A percentile compares a stretch with the other conserved stretches of the same genome.
phyloP scores from a whole-genome alignment of 1,140 invertebrate genomes.

The Pygmarrhopalites habei region DNA sequence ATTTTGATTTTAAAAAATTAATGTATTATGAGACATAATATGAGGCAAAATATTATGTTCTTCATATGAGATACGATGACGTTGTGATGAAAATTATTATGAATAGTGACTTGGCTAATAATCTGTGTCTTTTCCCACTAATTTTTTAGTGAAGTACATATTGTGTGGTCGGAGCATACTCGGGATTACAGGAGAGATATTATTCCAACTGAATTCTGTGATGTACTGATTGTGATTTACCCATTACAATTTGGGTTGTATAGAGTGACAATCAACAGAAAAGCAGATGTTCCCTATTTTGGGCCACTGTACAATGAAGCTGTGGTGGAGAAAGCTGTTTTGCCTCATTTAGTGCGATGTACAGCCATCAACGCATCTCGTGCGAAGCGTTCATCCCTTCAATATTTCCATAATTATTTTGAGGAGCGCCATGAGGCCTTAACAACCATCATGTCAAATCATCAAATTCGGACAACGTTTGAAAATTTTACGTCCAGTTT shows the following conservation, averaged over 20 bases:
- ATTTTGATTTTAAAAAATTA: no score
- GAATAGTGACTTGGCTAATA: no score
- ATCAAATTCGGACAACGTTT: slow-evolving; percentile 82
- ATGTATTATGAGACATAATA: no score
- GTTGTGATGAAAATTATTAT: no score
- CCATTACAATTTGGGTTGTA: slow-evolving; percentile 74
- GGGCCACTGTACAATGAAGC: slow-evolving; percentile 93
- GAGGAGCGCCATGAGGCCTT: slow-evolving; percentile 81
- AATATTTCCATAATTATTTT: slow-evolving; percentile 87
- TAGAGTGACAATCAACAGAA: slow-evolving; percentile 73
- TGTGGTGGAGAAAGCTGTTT: slow-evolving; percentile 70
- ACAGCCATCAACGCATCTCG: slow-evolving; percentile 88
- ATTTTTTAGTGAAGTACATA: slow-evolving; percentile 97
- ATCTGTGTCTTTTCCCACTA: no score
- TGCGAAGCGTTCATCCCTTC: slow-evolving; percentile 76
- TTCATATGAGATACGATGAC: no score
- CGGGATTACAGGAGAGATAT: slow-evolving; percentile 93
- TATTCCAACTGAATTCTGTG: slow-evolving; percentile 98
- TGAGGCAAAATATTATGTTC: no score
- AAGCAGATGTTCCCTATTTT: slow-evolving; percentile 86
- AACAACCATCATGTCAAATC: slow-evolving; percentile 78
- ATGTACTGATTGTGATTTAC: slow-evolving; percentile 96
- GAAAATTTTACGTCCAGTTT: slow-evolving; percentile 83
- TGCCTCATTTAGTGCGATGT: slow-evolving; percentile 81
- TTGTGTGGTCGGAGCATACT: slow-evolving; percentile 97